A percentile compares a stretch with the other conserved stretches of the same genome.
These are phyloP conservation scores for Drosophila kuntzei DNA, from an alignment of 2,888 invertebrate genomes.

Conservation along the genomic window DNA sequence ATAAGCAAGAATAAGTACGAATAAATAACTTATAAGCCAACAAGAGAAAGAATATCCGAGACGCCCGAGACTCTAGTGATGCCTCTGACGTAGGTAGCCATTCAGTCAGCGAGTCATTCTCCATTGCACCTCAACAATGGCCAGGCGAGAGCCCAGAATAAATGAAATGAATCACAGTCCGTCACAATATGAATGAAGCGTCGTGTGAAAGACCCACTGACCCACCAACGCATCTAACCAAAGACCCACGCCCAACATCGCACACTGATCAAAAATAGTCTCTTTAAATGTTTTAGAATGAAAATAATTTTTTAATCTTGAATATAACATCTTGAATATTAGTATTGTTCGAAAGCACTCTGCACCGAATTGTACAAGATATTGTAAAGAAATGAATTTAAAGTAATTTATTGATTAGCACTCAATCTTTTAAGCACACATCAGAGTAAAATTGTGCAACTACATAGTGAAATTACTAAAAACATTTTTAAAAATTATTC, in stretches of 20 bases:
- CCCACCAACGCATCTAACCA: constrained; percentile 38
- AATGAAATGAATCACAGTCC: constrained; percentile 75
- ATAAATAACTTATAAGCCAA: constrained; percentile 78
- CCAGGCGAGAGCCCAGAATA: constrained; percentile 31
- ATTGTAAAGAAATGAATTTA: too few species aligned
- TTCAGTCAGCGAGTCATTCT: constrained; percentile 35
- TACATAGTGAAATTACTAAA: too few species aligned
- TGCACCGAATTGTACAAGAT: too few species aligned
- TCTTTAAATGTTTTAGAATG: background rate
- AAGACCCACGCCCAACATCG: background rate
- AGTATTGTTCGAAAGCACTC: too few species aligned
- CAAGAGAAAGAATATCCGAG: constrained; percentile 33
- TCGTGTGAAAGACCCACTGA: constrained; percentile 58
- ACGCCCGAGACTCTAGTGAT: constrained; percentile 6
- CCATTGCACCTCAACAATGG: constrained; percentile 75
- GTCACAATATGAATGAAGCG: constrained; percentile 63
- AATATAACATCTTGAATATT: too few species aligned
- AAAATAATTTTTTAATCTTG: too few species aligned
- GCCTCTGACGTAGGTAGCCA: constrained; percentile 37
- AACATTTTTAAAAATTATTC: too few species aligned
- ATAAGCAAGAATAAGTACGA: constrained; percentile 79
- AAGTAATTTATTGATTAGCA: too few species aligned
- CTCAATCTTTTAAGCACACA: background rate
- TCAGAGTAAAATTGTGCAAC: too few species aligned
- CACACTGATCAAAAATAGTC: background rate